Percentiles rank a stretch among this genome's conserved stretches.
These are phyloP conservation scores for Limnephilus marmoratus DNA, from an alignment of 2,888 invertebrate genomes.

Conservation along the genomic window DNA sequence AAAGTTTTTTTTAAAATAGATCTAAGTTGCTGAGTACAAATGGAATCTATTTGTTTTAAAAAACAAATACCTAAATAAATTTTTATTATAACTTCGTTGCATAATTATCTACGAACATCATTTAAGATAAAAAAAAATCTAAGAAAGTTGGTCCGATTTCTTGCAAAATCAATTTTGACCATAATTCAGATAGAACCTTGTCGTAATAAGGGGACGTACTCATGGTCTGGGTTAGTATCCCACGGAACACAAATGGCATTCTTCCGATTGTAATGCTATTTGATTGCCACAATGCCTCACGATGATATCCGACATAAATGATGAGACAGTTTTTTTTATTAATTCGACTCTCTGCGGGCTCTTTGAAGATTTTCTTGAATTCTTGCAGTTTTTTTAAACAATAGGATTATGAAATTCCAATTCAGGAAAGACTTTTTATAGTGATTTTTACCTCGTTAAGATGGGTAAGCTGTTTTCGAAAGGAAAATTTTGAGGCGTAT, in stretches of 20 bases:
- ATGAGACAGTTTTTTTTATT: slow-evolving; percentile 30
- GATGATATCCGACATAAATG: slow-evolving; percentile 43
- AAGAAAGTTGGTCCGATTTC: too few species aligned
- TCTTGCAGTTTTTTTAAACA: not conserved
- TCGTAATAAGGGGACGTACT: too few species aligned
- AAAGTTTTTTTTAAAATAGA: too few species aligned
- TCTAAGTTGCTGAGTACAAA: too few species aligned
- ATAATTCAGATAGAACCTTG: too few species aligned
- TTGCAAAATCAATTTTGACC: too few species aligned
- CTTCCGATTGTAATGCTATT: slow-evolving; percentile 36
- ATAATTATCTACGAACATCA: too few species aligned
- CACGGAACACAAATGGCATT: slow-evolving; percentile 26
- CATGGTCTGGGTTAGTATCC: not conserved
- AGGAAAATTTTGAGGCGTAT: too few species aligned
- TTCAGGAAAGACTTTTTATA: not conserved
- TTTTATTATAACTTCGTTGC: too few species aligned
- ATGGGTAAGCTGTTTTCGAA: not conserved
- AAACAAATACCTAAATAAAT: too few species aligned
- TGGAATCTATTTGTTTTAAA: too few species aligned
- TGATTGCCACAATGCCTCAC: slow-evolving; percentile 36
- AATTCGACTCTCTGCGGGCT: slow-evolving; percentile 14
- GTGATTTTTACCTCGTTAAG: not conserved
- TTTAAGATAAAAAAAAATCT: too few species aligned
- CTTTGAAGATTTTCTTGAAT: slow-evolving; percentile 20
- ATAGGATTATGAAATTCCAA: not conserved